phyloP scores from a whole-genome alignment of 1,140 invertebrate genomes.

The Pseudobourletiella spinata region DNA sequence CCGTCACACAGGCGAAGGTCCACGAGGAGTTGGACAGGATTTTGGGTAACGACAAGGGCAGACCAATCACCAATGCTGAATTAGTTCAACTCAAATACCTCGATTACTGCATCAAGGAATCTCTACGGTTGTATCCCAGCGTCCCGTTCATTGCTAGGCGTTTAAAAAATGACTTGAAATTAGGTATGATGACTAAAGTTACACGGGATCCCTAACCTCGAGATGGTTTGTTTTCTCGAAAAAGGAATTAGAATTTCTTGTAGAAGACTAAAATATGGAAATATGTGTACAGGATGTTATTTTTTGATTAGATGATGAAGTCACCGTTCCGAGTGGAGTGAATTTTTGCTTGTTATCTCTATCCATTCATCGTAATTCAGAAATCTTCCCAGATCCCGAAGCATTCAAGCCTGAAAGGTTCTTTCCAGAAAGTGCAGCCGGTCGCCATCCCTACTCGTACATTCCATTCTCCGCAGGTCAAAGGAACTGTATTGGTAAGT shows the following conservation, averaged over 20 bases:
- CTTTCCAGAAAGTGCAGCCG: constrained; percentile 39
- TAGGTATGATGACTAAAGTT: constrained; percentile 7
- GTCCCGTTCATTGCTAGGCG: constrained; percentile 65
- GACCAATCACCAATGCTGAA: constrained; percentile 46
- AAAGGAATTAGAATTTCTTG: no score
- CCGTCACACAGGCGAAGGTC: constrained; percentile 39
- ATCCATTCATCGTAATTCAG: constrained; percentile 58
- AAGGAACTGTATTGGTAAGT: no score
- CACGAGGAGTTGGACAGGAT: no score
- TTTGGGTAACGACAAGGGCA: constrained; percentile 39
- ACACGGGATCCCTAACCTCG: no score
- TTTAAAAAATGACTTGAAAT: constrained; percentile 3
- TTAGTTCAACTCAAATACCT: constrained; percentile 42
- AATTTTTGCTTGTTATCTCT: neutral
- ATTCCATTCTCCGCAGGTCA: constrained; percentile 49
- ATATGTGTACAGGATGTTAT: no score
- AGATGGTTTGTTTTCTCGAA: no score
- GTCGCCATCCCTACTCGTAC: constrained; percentile 45
- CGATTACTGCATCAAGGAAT: constrained; percentile 42
- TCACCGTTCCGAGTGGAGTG: neutral
- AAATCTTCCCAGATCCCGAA: no score
- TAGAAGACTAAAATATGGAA: no score
- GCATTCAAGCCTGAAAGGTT: constrained; percentile 47
- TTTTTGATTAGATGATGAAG: neutral
- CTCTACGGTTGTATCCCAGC: no score